Base-by-base conservation (phyloP, 2,797 vertebrate genomes). In the Enteromius mattozi region DNA sequence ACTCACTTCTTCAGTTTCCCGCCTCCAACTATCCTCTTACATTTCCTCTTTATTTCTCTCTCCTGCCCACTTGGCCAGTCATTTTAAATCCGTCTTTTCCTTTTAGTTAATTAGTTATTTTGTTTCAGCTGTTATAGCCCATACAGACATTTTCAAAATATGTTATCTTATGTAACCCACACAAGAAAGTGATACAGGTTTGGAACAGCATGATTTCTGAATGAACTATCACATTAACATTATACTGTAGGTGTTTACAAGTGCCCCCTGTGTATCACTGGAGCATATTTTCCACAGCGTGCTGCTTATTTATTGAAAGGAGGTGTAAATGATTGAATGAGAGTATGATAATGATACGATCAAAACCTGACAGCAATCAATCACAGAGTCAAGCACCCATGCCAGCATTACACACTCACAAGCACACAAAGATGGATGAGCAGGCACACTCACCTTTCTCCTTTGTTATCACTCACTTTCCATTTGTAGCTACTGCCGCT, bases 391-490 rank as follows among this genome's bases (percentile, higher is more conserved):
- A 76, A 56, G 47, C 77, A 80, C 16, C 54, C 54, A 83, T 78
- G 47, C 37, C 19, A 24, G 79, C 63, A 66, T 78, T 72, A 47
- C 86, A 85, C 71, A 74, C 72, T 45, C 27, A 80, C 42, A 78
- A 51, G 19, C 16, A 49, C 85, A 40, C 66, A 70, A 49, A 69
- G 74, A 78, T 71, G 56, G 37, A 78, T 80, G 77, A 70, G 79
- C 66, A 72, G 35, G 30, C 33, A 6, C 33, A 30, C 35, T 69
- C 35, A 65, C 75, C 84, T 78, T 82, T 81, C 42, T 74, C 21
- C 54, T 83, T 80, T 86, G 78, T 83, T 80, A 78, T 82, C 59
- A 90, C 89, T 87, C 72, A 85, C 83, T 82, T 86, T 87, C 84
- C 27, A 85, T 80, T 87, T 90, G 88, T 80, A 81, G 54, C 59